phyloP scores from a whole-genome alignment of 37 sponge, comb jelly and placozoan genomes.

The Tethya wilhelma region DNA sequence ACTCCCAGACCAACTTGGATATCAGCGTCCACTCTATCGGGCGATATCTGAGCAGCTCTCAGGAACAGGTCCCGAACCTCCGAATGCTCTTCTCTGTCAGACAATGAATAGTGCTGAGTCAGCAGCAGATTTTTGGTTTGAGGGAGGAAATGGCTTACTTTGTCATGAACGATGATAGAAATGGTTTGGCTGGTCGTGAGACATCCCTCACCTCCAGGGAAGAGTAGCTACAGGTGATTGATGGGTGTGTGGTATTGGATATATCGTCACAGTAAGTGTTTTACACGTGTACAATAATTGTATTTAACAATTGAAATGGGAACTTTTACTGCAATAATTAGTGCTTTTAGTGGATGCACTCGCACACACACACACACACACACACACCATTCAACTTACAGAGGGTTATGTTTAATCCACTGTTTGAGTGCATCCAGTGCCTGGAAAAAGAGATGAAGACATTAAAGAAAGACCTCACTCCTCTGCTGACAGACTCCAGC shows the following conservation, averaged over 20 bases:
- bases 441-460: too few relatives aligned
- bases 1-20: constrained; percentile 87
- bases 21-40: constrained; percentile 69
- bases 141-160: neutral
- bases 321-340: too few relatives aligned
- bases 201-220: neutral
- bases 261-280: too few relatives aligned
- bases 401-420: constrained; percentile 54
- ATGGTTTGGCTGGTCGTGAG: constrained; percentile 5
- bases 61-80: constrained; percentile 65
- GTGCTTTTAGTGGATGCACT: too few relatives aligned
- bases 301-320: too few relatives aligned
- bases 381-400: constrained; percentile 48
- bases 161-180: constrained; percentile 37
- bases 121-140: neutral
- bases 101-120: neutral
- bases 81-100: constrained; percentile 38
- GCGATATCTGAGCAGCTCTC: constrained; percentile 69
- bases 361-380: too few relatives aligned
- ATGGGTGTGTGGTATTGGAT: too few relatives aligned
- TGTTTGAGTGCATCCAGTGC: constrained; percentile 43
- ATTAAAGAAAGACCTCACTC: too few relatives aligned
- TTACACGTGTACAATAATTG: too few relatives aligned
- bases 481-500: too few relatives aligned
- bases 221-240: too few relatives aligned